These are phyloP conservation scores for Tachypleus tridentatus DNA, from an alignment of 1,140 invertebrate genomes.

Conservation along the genomic window DNA sequence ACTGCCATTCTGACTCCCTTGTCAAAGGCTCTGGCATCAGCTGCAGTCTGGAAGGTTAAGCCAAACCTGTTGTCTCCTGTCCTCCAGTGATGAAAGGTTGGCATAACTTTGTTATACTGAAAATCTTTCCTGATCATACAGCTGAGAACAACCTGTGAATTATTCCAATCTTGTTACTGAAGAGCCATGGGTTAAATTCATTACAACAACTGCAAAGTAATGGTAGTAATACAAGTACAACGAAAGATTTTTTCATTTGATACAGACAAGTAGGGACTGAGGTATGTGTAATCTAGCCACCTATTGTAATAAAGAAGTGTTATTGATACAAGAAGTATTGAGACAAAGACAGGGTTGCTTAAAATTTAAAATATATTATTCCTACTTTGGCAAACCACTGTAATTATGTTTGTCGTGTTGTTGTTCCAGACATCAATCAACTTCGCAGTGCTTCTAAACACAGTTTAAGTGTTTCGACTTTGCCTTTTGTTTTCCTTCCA, in stretches of 20 bases:
- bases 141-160: slow-evolving; percentile 71
- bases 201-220: neutral
- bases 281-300: too few species aligned
- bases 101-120: slow-evolving; percentile 95
- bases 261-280: neutral
- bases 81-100: slow-evolving; percentile 95
- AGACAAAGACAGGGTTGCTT: too few species aligned
- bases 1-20: slow-evolving; percentile 79
- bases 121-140: slow-evolving; percentile 93
- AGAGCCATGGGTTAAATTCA: slow-evolving; percentile 9
- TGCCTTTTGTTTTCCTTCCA: too few species aligned
- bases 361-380: too few species aligned
- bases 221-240: neutral
- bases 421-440: too few species aligned
- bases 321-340: too few species aligned
- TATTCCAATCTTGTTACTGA: neutral
- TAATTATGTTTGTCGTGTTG: too few species aligned
- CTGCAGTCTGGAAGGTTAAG: slow-evolving; percentile 84
- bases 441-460: too few species aligned
- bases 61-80: slow-evolving; percentile 91
- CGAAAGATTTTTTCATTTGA: neutral
- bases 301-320: too few species aligned
- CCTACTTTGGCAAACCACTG: too few species aligned
- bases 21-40: slow-evolving; percentile 87
- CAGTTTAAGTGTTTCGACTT: too few species aligned